These are phyloP conservation scores for Anolis carolinensis DNA, from an alignment of 2,113 vertebrate species.

Conservation along the genomic window DNA sequence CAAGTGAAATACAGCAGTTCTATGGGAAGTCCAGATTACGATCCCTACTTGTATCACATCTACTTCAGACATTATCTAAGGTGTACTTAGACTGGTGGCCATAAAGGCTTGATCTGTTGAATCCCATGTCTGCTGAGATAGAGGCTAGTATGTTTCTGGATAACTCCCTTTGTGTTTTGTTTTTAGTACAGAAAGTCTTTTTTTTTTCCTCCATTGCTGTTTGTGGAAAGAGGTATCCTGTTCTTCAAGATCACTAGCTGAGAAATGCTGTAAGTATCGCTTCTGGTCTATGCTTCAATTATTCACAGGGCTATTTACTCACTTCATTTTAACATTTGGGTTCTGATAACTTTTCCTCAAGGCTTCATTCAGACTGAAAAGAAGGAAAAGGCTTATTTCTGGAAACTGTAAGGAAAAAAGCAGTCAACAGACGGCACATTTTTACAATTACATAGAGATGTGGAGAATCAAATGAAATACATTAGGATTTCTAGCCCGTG, in stretches of 20 bases:
- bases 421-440: constrained; percentile 35
- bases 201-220: too few species aligned
- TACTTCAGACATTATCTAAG: neutral
- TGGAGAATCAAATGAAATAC: constrained; percentile 36
- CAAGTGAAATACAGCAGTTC: neutral
- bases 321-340: neutral
- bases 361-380: constrained; percentile 40
- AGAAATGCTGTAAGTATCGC: neutral
- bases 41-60: neutral
- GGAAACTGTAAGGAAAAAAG: constrained; percentile 25
- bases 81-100: too few species aligned
- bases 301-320: neutral
- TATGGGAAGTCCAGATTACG: neutral
- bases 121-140: neutral
- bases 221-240: too few species aligned
- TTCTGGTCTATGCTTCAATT: neutral
- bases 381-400: constrained; percentile 46
- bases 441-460: constrained; percentile 47
- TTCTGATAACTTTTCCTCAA: constrained; percentile 1
- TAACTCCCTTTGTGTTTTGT: neutral
- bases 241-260: too few species aligned
- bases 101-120: neutral
- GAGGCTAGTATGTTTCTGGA: neutral
- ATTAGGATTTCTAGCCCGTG: neutral
- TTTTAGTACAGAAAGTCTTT: too few species aligned